Percentiles rank a stretch among this genome's conserved stretches.
Evolutionary conservation across 1,140 invertebrate genomes (phyloP).

Genomic region (Pseudomyrmex pallidus): DNA sequence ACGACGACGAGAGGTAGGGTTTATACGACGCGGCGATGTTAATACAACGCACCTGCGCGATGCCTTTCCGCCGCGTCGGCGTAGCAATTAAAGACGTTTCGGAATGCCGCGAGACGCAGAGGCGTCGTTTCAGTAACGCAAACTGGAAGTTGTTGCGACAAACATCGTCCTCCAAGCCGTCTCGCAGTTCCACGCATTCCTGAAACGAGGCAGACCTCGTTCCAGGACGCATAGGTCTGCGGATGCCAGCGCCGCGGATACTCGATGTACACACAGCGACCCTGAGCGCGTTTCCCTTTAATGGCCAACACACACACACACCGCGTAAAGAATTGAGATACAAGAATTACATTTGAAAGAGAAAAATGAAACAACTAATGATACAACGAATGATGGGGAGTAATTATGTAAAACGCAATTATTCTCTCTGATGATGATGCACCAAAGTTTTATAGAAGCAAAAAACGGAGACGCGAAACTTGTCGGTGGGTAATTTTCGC

Average conservation of each 20-base stretch:
- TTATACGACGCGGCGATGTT: conserved; percentile 28
- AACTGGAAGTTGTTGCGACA: conserved; percentile 28
- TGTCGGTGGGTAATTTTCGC: too few relatives aligned
- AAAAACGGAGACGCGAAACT: too few relatives aligned
- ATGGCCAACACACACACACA: conserved; percentile 10
- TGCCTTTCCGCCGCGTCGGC: not conserved
- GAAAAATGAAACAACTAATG: not conserved
- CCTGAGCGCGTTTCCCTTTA: not conserved
- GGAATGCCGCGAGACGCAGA: conserved; percentile 68
- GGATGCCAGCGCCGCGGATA: conserved; percentile 17
- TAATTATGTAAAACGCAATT: not conserved
- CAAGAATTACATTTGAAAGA: not conserved
- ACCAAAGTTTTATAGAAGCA: too few relatives aligned
- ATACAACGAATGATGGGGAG: not conserved
- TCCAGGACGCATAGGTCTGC: conserved; percentile 20
- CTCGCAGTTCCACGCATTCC: conserved; percentile 34
- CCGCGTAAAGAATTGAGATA: not conserved
- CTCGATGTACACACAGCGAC: not conserved
- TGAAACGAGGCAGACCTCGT: conserved; percentile 23
- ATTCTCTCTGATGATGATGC: not conserved
- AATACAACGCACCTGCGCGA: conserved; percentile 46
- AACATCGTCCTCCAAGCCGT: not conserved
- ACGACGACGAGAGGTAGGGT: not conserved
- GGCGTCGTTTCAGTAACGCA: conserved; percentile 50
- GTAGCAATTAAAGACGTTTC: conserved; percentile 72